Evolutionary conservation across 2,888 invertebrate species (phyloP).

Genomic region (Melanostoma mellinum): DNA sequence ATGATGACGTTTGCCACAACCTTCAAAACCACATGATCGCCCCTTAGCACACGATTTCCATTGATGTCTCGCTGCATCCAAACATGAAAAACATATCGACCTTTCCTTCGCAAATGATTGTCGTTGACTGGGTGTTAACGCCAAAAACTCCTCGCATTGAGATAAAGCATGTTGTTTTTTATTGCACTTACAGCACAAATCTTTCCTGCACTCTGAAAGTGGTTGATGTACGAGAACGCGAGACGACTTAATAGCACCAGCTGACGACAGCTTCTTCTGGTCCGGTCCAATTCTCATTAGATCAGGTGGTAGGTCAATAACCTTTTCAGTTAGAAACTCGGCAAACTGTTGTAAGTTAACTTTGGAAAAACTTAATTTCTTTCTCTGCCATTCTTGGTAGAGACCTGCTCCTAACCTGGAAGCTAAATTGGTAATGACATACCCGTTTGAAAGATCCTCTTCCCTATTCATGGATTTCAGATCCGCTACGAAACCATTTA

Average conservation of each 20-base stretch:
- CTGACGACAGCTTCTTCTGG: background rate
- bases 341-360: background rate
- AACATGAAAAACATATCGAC: constrained; percentile 25
- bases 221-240: constrained; percentile 7
- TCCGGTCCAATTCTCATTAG: background rate
- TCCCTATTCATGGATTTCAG: constrained; percentile 24
- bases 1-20: background rate
- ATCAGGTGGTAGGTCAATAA: constrained; percentile 1
- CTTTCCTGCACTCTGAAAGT: background rate
- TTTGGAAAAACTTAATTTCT: background rate
- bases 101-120: constrained; percentile 1
- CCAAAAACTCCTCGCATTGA: constrained; percentile 14
- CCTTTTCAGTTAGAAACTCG: constrained; percentile 1
- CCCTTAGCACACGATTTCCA: constrained; percentile 17
- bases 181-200: constrained; percentile 4
- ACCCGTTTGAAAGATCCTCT: constrained; percentile 23
- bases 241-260: background rate
- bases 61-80: constrained; percentile 19
- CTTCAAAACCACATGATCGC: constrained; percentile 10
- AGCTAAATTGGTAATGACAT: constrained; percentile 11
- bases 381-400: constrained; percentile 11
- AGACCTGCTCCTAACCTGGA: constrained; percentile 6
- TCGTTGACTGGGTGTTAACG: constrained; percentile 7
- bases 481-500: constrained; percentile 31
- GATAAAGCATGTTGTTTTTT: background rate